Conservation (phyloP, 2,113 vertebrate genomes). For the Crypturellus undulatus region DNA sequence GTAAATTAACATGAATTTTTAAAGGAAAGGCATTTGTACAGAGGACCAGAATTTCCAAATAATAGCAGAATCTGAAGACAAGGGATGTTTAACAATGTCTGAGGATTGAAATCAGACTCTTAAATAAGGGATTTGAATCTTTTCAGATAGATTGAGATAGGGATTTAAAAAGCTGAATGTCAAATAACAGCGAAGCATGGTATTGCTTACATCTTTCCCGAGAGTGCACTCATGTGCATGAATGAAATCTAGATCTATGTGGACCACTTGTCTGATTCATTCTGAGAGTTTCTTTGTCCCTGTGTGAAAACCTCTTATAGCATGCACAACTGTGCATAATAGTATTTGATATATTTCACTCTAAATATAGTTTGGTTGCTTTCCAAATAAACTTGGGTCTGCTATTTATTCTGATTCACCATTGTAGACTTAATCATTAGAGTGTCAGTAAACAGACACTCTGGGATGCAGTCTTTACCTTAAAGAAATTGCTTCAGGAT, state of each 20-base stretch:
- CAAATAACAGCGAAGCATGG: neutral
- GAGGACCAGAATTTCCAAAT: neutral
- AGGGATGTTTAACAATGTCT: neutral
- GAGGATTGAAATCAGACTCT: neutral
- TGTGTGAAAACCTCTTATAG: neutral
- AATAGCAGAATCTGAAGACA: neutral
- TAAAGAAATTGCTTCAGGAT: constrained; percentile 6
- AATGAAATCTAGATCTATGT: neutral
- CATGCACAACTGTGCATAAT: neutral
- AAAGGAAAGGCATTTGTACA: neutral
- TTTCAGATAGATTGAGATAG: neutral
- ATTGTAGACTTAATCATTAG: constrained; percentile 27
- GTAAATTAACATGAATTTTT: neutral
- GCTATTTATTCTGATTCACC: constrained; percentile 51
- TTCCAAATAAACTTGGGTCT: constrained; percentile 29
- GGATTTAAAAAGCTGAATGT: neutral
- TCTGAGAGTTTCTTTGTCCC: neutral
- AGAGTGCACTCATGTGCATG: neutral
- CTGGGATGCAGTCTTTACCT: constrained; percentile 10
- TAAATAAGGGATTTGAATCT: neutral
- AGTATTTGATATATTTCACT: neutral
- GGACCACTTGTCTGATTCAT: neutral
- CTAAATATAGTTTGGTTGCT: constrained; percentile 18
- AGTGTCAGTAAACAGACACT: constrained; percentile 38
- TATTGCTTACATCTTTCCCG: neutral